These are phyloP conservation scores for Cirrhinus mrigala DNA, from an alignment of 2,797 vertebrate species.

Conservation along the genomic window DNA sequence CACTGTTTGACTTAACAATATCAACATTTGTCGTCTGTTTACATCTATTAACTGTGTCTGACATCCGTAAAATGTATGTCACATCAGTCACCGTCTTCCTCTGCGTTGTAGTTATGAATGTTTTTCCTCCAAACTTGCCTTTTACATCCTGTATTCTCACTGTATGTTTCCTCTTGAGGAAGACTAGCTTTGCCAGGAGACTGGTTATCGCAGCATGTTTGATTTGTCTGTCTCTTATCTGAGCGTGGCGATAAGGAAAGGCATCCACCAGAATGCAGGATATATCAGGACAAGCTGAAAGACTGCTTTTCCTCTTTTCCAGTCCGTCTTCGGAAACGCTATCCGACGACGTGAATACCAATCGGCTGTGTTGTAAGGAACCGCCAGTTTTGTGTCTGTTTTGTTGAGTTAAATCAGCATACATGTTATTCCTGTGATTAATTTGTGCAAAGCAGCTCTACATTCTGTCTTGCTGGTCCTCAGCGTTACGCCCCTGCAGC, in stretches of 20 bases:
- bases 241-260: slow-evolving; percentile 29
- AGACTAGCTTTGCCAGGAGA: slow-evolving; percentile 39
- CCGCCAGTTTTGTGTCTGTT: background rate
- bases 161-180: slow-evolving; percentile 17
- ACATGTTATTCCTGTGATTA: slow-evolving; percentile 38
- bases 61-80: background rate
- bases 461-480: slow-evolving; percentile 16
- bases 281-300: slow-evolving; percentile 33
- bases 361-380: background rate
- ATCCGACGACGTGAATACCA: slow-evolving; percentile 10
- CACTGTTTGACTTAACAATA: background rate
- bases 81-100: background rate
- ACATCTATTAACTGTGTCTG: background rate
- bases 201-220: slow-evolving; percentile 31
- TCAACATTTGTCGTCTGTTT: background rate
- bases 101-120: background rate
- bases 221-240: slow-evolving; percentile 50
- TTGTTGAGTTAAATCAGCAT: slow-evolving; percentile 28
- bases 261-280: slow-evolving; percentile 25
- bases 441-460: slow-evolving; percentile 10
- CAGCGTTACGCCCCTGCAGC: slow-evolving; percentile 15
- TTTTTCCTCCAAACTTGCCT: slow-evolving; percentile 11
- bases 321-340: background rate
- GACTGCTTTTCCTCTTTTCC: slow-evolving; percentile 27
- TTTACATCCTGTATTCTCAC: background rate